Evolutionary conservation across 2,113 vertebrate species (phyloP).

Genomic region (Kryptolebias marmoratus): DNA sequence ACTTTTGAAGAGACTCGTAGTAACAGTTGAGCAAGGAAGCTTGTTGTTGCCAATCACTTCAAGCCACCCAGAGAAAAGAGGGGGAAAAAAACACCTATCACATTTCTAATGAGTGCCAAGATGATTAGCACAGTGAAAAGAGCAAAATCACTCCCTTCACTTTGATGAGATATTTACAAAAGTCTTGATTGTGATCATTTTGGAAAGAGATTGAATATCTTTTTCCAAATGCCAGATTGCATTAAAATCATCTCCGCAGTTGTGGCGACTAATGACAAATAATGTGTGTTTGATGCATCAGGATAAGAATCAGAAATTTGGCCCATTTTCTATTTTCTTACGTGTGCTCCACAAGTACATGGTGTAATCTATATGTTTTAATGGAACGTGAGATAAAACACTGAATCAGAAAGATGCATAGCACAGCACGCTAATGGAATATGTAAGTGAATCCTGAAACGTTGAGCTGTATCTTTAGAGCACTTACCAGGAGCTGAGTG

Average conservation of each 20-base stretch:
- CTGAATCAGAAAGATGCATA: constrained; percentile 67
- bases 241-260: constrained; percentile 50
- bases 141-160: constrained; percentile 69
- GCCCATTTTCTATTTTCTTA: background rate
- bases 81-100: constrained; percentile 72
- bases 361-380: constrained; percentile 69
- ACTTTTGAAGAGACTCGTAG: constrained; percentile 30
- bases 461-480: constrained; percentile 66
- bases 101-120: constrained; percentile 68
- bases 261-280: constrained; percentile 61
- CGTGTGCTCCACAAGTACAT: constrained; percentile 55
- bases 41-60: constrained; percentile 56
- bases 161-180: constrained; percentile 76
- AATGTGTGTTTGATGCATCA: constrained; percentile 63
- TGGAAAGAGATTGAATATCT: constrained; percentile 61
- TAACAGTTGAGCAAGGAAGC: constrained; percentile 13
- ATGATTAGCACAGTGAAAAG: constrained; percentile 77
- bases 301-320: constrained; percentile 56
- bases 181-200: constrained; percentile 73
- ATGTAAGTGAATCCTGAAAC: constrained; percentile 74
- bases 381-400: constrained; percentile 65
- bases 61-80: constrained; percentile 2
- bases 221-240: constrained; percentile 62
- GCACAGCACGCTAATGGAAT: constrained; percentile 69
- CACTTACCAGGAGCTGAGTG: constrained; percentile 70